Evolutionary conservation across 2,888 invertebrate species (phyloP).

Genomic region (Chalcosyrphus nemorum): DNA sequence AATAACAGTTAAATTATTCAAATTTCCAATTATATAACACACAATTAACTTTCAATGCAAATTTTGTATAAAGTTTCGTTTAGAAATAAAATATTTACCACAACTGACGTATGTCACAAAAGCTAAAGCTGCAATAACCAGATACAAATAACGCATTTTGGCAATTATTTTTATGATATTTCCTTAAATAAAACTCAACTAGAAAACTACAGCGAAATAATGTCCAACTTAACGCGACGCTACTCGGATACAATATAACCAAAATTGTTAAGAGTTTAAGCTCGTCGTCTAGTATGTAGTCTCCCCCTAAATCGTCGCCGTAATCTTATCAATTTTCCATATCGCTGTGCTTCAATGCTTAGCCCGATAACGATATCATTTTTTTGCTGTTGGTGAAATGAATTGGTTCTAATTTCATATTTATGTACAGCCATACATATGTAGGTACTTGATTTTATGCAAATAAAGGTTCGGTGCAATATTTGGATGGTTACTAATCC

Average conservation of each 20-base stretch:
- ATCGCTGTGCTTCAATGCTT: slow-evolving; percentile 19
- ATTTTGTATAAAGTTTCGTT: background rate
- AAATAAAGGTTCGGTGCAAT: slow-evolving; percentile 45
- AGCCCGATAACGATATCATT: slow-evolving; percentile 3
- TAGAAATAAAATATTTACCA: slow-evolving; percentile 79
- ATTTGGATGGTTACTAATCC: background rate
- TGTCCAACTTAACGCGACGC: slow-evolving; percentile 17
- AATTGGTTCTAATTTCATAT: background rate
- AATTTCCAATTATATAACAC: slow-evolving; percentile 10
- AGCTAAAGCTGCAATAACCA: slow-evolving; percentile 73
- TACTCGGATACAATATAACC: slow-evolving; percentile 6
- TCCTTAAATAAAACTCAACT: background rate
- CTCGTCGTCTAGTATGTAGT: background rate
- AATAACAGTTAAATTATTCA: background rate
- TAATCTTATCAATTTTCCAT: slow-evolving; percentile 54
- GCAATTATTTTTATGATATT: background rate
- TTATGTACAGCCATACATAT: background rate
- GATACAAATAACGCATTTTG: slow-evolving; percentile 76
- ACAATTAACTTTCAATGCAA: background rate
- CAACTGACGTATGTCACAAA: slow-evolving; percentile 78
- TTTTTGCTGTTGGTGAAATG: background rate
- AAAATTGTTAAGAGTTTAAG: background rate
- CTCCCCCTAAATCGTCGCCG: background rate
- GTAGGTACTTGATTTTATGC: slow-evolving; percentile 16
- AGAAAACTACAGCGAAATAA: background rate